Percentiles rank a stretch among this genome's conserved stretches.
phyloP scores from a whole-genome alignment of 2,797 vertebrate genomes.

The Enteromius fasciolatus region DNA sequence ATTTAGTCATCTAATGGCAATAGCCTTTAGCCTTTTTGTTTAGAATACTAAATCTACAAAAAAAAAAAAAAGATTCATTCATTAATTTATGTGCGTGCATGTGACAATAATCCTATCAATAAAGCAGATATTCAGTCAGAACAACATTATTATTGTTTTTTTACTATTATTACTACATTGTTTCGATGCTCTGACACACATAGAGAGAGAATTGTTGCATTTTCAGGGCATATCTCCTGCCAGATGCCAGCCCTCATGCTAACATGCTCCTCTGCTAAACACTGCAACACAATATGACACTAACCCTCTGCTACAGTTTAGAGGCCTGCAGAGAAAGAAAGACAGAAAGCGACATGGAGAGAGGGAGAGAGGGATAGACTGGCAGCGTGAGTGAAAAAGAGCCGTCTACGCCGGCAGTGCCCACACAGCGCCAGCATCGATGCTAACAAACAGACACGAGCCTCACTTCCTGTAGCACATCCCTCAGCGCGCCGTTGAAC shows the following conservation, averaged over 20 bases:
- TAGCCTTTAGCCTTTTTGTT: not conserved
- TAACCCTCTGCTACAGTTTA: conserved; percentile 62
- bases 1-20: not conserved
- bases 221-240: conserved; percentile 48
- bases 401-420: conserved; percentile 43
- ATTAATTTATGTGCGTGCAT: too few species aligned
- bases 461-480: conserved; percentile 68
- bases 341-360: conserved; percentile 18
- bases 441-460: conserved; percentile 45
- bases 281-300: conserved; percentile 56
- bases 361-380: conserved; percentile 15
- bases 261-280: conserved; percentile 45
- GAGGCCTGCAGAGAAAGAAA: conserved; percentile 49
- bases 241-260: conserved; percentile 47
- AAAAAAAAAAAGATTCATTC: not conserved
- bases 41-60: not conserved
- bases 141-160: not conserved
- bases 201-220: not conserved
- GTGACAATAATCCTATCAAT: not conserved
- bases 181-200: not conserved
- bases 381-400: conserved; percentile 20
- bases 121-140: not conserved
- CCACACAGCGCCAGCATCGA: conserved; percentile 47
- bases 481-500: conserved; percentile 56
- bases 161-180: not conserved